A percentile compares a stretch with the other conserved stretches of the same genome.
Conservation (phyloP, 1,140 invertebrate genomes). For the Bradysia coprophila region DNA sequence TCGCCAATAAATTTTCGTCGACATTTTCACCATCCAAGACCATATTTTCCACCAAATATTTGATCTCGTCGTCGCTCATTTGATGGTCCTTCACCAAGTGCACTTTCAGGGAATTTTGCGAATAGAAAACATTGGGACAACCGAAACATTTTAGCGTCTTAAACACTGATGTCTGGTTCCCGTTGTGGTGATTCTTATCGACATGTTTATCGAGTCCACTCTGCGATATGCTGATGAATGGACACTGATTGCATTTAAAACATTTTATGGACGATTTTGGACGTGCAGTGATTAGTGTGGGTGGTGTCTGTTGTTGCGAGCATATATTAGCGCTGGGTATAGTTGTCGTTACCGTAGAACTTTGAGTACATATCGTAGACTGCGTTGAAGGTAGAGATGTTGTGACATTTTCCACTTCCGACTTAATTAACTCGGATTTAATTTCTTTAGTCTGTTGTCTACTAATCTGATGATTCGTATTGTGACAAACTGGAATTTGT, state of each 20-base stretch:
- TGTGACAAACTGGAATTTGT: background rate
- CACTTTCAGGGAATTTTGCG: slow-evolving; percentile 21
- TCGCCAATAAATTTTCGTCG: background rate
- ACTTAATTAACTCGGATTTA: background rate
- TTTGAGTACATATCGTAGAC: too few relatives aligned
- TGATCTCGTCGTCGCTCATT: slow-evolving; percentile 18
- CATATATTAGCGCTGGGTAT: background rate
- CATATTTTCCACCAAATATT: slow-evolving; percentile 6
- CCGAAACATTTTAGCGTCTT: slow-evolving; percentile 20
- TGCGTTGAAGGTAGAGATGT: background rate
- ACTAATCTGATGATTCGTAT: too few relatives aligned
- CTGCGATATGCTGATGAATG: slow-evolving; percentile 12
- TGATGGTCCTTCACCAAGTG: slow-evolving; percentile 28
- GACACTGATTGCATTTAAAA: slow-evolving; percentile 11
- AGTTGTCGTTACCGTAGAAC: too few relatives aligned
- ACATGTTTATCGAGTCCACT: slow-evolving; percentile 7
- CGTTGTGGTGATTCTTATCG: slow-evolving; percentile 6
- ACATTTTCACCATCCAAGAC: background rate
- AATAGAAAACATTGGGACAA: slow-evolving; percentile 27
- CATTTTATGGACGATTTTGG: slow-evolving; percentile 1
- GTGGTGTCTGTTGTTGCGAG: slow-evolving; percentile 1
- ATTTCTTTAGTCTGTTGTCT: background rate
- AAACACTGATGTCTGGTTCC: slow-evolving; percentile 13
- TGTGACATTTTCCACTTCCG: background rate
- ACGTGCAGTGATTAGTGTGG: background rate